Evolutionary conservation across 2,888 invertebrate genomes (phyloP).

Genomic region (Amphiduros pacificus): DNA sequence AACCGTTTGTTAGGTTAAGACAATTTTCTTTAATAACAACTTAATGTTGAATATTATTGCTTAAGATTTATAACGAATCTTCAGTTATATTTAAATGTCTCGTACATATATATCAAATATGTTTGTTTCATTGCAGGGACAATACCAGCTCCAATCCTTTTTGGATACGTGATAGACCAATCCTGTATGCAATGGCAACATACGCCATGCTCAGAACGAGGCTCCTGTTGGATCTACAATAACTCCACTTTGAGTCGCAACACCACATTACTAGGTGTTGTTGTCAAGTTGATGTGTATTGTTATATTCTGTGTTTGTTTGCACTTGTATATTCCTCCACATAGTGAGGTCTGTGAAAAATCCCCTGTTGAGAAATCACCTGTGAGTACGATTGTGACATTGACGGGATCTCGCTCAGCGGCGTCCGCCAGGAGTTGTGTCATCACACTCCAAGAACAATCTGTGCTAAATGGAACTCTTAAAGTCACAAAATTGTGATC

Average conservation of each 20-base stretch:
- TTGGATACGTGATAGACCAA: conserved; percentile 92
- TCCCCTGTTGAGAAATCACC: too few species aligned
- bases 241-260: neutral
- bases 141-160: conserved; percentile 92
- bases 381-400: too few species aligned
- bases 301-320: too few species aligned
- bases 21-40: neutral
- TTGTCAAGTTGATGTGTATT: neutral
- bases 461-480: too few species aligned
- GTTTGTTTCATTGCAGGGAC: conserved; percentile 62
- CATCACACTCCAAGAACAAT: too few species aligned
- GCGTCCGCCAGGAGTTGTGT: too few species aligned
- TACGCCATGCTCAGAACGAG: conserved; percentile 33
- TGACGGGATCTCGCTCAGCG: too few species aligned
- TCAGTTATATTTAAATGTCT: neutral
- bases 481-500: too few species aligned
- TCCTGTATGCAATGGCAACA: conserved; percentile 88
- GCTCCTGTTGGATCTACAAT: conserved; percentile 11
- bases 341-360: too few species aligned
- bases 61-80: neutral
- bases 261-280: conserved; percentile 6
- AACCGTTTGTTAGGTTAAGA: conserved; percentile 67
- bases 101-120: neutral
- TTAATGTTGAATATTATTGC: neutral
- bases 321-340: too few species aligned